Base-by-base conservation (phyloP, 2,113 vertebrate species). In the Felis chaus region DNA sequence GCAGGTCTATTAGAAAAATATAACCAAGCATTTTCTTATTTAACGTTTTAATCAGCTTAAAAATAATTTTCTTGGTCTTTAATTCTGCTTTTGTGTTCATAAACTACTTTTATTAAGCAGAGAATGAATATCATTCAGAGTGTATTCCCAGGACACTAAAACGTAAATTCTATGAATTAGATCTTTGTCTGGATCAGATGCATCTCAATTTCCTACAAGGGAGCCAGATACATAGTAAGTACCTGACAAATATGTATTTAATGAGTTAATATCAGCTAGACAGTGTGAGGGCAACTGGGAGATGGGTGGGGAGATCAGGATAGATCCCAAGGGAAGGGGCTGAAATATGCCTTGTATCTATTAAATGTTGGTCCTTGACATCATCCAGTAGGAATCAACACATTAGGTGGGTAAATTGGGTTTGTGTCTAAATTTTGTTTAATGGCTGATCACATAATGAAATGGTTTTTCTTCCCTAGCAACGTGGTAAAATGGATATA, bases 31-130 rank as follows among this genome's bases (percentile, higher is more conserved):
- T 36, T 82, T 87, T 88, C 23, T 36, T 82, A 63, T 76, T 82
- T 93, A 69, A 76, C 13, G 36, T 83, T 94, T 86, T 53, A 61
- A 87, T 76, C 48, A 85, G 13, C n/a, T 94, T 90, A 82, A 97
- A 80, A 71, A 87, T 83, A 80, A 88, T 83, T 93, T 83, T 27
- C 68, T 69, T 86, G 50, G 21, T 36, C 18, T 95, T 86, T 82
- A 95, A 94, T 87, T 97, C 9, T 48, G 94, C 31, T 82, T 90
- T 83, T 69, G 5, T 73, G 33, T 83, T 10, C 55, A 79, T 61
- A 96, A 80, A 90, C 23, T 94, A 85, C 36, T 92, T 92, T 83
- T 87, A 27, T 31, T 50, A 90, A 79, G 57, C 92, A 29, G 65
- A 93, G 76, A 23, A 81, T 83, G 78, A 68, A 66, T 36, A 84